A percentile compares a stretch with the other conserved stretches of the same genome.
Evolutionary conservation across 2,113 vertebrate species (phyloP).

Genomic region (Onychostoma macrolepis): DNA sequence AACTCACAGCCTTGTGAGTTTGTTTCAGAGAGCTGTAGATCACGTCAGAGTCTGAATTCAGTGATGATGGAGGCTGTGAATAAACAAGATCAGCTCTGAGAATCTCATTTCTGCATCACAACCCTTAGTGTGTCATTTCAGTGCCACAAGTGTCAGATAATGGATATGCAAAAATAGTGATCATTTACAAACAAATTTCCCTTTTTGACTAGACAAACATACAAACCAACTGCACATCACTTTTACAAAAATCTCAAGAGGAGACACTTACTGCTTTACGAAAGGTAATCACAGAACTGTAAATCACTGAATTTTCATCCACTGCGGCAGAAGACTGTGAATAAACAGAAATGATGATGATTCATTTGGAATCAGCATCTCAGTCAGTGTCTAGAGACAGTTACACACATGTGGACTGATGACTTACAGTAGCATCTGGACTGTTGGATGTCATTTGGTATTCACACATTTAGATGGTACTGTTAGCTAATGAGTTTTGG

Average conservation of each 20-base stretch:
- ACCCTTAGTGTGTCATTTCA: not conserved
- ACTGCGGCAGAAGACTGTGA: not conserved
- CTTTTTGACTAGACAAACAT: not conserved
- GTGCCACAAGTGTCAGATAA: not conserved
- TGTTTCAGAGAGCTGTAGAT: not conserved
- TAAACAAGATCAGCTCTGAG: not conserved
- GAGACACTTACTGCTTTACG: not conserved
- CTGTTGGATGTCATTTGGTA: not conserved
- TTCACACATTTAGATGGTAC: not conserved
- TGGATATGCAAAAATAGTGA: not conserved
- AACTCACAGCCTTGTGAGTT: not conserved
- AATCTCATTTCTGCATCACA: not conserved
- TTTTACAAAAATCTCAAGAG: too few species aligned
- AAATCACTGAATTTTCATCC: not conserved
- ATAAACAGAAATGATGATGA: not conserved
- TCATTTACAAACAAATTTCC: not conserved
- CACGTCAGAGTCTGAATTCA: not conserved
- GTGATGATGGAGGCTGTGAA: not conserved
- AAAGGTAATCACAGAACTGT: slow-evolving; percentile 5
- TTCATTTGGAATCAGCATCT: not conserved
- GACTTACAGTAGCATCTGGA: not conserved
- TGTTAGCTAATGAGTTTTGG: too few species aligned
- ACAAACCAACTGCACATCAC: not conserved
- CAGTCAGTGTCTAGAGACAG: not conserved
- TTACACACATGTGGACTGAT: too few species aligned